These are phyloP conservation scores for Taxidea taxus DNA, from an alignment of 2,113 vertebrate species.

Conservation along the genomic window DNA sequence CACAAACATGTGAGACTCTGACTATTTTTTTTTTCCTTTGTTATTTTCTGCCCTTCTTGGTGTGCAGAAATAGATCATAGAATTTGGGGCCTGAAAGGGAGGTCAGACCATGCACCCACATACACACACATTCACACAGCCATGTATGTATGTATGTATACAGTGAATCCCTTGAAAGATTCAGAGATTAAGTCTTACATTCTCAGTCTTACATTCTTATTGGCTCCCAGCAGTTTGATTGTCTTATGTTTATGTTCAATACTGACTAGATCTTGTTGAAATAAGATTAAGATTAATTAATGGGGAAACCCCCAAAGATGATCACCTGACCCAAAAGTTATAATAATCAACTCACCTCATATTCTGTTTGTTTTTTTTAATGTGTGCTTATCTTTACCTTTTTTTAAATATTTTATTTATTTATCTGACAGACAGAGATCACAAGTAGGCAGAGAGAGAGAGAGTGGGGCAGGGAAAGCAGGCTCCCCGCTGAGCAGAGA, in stretches of 20 bases:
- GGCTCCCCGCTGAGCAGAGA: too few species aligned
- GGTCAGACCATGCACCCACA: too few species aligned
- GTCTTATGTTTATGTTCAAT: neutral
- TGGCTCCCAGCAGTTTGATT: neutral
- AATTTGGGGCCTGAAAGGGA: neutral
- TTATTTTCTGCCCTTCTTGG: neutral
- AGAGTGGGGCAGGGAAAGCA: too few species aligned
- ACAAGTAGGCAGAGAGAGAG: too few species aligned
- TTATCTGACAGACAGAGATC: too few species aligned
- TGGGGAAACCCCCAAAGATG: neutral
- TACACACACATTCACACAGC: neutral
- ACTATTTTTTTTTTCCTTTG: neutral
- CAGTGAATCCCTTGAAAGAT: neutral
- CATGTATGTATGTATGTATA: neutral
- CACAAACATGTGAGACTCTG: neutral
- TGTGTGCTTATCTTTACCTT: neutral
- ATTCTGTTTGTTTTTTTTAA: neutral
- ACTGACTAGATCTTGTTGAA: neutral
- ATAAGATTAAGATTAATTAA: neutral
- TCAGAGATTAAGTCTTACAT: neutral
- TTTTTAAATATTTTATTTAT: too few species aligned
- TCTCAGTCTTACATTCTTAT: neutral
- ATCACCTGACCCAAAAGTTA: neutral
- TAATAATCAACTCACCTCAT: neutral
- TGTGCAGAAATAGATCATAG: neutral